phyloP scores from a whole-genome alignment of 2,113 vertebrate species.

The Semicossyphus pulcher region DNA sequence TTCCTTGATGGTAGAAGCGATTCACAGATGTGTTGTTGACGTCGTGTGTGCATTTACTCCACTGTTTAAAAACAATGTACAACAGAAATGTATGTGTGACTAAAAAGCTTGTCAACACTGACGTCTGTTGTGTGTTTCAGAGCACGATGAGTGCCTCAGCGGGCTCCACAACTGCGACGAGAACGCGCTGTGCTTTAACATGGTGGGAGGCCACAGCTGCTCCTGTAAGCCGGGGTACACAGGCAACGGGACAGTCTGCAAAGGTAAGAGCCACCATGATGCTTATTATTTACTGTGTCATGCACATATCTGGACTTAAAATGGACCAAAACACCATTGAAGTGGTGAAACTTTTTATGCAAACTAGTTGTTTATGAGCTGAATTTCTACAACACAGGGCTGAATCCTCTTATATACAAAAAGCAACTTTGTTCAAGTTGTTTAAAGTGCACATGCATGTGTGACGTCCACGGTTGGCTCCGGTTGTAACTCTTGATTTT shows the following conservation, averaged over 20 bases:
- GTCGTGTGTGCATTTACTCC: neutral
- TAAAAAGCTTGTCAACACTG: neutral
- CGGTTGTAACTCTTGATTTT: no score
- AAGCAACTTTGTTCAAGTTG: no score
- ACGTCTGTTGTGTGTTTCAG: conserved; percentile 69
- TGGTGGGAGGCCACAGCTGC: conserved; percentile 96
- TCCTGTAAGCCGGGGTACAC: conserved; percentile 96
- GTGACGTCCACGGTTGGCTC: no score
- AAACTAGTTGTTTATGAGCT: no score
- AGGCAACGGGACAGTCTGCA: conserved; percentile 94
- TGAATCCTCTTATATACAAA: neutral
- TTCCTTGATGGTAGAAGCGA: conserved; percentile 6
- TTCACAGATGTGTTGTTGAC: conserved; percentile 20
- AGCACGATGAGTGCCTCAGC: conserved; percentile 95
- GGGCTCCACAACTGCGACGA: conserved; percentile 95
- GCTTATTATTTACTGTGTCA: neutral
- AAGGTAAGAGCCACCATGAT: conserved; percentile 86
- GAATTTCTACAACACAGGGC: no score
- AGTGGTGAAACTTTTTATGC: neutral
- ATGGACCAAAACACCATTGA: neutral
- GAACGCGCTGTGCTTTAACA: conserved; percentile 97
- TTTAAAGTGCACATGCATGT: no score
- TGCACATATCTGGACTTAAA: neutral
- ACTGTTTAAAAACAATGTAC: neutral
- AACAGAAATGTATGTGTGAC: neutral